Evolutionary conservation across 2,113 vertebrate genomes (phyloP).

Genomic region (Aleadryas rufinucha): DNA sequence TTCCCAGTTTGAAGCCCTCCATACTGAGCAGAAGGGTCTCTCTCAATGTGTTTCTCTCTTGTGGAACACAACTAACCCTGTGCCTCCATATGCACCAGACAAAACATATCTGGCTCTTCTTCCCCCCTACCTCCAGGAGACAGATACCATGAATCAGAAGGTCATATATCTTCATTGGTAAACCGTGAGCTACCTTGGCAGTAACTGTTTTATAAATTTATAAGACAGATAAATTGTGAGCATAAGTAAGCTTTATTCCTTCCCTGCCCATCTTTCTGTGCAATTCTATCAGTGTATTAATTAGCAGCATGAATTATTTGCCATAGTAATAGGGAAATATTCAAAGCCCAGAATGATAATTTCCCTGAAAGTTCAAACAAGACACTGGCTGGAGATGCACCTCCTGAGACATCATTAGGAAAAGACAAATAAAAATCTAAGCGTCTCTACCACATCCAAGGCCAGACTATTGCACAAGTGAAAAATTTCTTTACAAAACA

Average conservation of each 20-base stretch:
- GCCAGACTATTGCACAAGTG: not conserved
- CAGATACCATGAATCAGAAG: not conserved
- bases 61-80: not conserved
- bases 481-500: not conserved
- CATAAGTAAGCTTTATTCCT: not conserved
- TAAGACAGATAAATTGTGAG: not conserved
- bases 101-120: not conserved
- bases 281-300: not conserved
- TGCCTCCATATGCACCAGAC: not conserved
- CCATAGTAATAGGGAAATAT: not conserved
- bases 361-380: not conserved
- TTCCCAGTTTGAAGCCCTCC: not conserved
- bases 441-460: not conserved
- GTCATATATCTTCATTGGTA: not conserved
- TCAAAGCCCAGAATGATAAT: not conserved
- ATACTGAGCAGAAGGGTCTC: not conserved
- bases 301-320: conserved; percentile 14
- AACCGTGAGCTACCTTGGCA: not conserved
- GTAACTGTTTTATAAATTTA: not conserved
- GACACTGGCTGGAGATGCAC: not conserved
- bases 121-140: not conserved
- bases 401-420: not conserved
- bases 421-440: not conserved
- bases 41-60: not conserved
- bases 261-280: not conserved